These are phyloP conservation scores for Hoplostethus atlanticus DNA, from an alignment of 2,797 vertebrate species.

Conservation along the genomic window DNA sequence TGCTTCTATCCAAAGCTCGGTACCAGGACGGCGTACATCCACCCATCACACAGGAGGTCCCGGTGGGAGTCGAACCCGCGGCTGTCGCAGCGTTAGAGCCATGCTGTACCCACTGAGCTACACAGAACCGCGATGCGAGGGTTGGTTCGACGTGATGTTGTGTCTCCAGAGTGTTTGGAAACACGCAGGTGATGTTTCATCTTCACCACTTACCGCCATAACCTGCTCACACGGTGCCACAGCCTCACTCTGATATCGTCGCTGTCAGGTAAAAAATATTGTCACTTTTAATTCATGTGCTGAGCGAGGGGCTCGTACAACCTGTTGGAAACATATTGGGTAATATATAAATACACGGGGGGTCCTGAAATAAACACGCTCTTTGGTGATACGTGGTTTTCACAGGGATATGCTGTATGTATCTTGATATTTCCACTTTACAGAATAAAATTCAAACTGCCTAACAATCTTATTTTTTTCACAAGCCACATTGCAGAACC, in stretches of 20 bases:
- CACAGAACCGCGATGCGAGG: too few relatives aligned
- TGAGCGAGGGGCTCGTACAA: neutral
- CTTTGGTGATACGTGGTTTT: neutral
- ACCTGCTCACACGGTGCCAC: slow-evolving; percentile 30
- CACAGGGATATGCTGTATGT: neutral
- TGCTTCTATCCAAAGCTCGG: too few relatives aligned
- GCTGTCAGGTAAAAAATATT: slow-evolving; percentile 44
- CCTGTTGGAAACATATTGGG: slow-evolving; percentile 3
- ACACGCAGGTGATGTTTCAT: neutral
- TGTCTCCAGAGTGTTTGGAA: neutral
- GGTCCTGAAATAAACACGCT: slow-evolving; percentile 1
- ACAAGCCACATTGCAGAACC: too few relatives aligned
- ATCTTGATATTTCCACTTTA: neutral
- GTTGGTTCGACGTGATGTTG: too few relatives aligned
- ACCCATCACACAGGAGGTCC: too few relatives aligned
- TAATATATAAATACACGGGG: slow-evolving; percentile 12
- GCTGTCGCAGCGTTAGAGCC: too few relatives aligned
- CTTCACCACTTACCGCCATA: slow-evolving; percentile 38
- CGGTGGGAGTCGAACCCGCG: too few relatives aligned
- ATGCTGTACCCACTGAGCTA: too few relatives aligned
- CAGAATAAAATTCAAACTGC: too few relatives aligned
- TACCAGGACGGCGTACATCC: too few relatives aligned
- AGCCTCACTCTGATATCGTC: slow-evolving; percentile 28
- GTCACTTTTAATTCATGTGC: slow-evolving; percentile 21
- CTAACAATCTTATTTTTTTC: too few relatives aligned